These are phyloP conservation scores for Pangasius larnaudii DNA, from an alignment of 2,797 vertebrate genomes.

Conservation along the genomic window DNA sequence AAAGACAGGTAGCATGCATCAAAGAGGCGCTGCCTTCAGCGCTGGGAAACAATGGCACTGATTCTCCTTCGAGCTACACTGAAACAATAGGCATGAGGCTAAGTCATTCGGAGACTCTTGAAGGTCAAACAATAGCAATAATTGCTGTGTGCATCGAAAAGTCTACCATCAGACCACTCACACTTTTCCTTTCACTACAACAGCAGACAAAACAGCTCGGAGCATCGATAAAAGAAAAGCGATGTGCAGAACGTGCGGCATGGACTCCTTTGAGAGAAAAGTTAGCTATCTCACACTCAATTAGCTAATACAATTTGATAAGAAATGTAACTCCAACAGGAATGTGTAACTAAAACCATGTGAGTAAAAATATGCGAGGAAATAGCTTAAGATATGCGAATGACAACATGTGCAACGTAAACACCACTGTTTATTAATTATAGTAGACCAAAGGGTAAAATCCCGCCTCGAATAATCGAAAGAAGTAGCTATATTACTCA, in stretches of 20 bases:
- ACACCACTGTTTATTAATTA: constrained; percentile 22
- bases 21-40: constrained; percentile 61
- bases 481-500: background rate
- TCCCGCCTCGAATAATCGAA: background rate
- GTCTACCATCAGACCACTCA: background rate
- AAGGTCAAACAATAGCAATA: constrained; percentile 76
- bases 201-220: constrained; percentile 41
- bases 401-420: constrained; percentile 7
- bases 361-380: constrained; percentile 26
- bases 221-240: constrained; percentile 39
- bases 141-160: constrained; percentile 44
- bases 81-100: constrained; percentile 72
- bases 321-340: constrained; percentile 29
- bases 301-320: constrained; percentile 44
- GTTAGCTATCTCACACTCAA: constrained; percentile 44
- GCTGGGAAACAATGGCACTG: constrained; percentile 68
- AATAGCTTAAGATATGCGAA: constrained; percentile 17
- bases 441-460: background rate
- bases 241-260: background rate
- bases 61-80: constrained; percentile 57
- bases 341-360: constrained; percentile 32
- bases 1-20: constrained; percentile 57
- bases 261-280: constrained; percentile 15
- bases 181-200: constrained; percentile 30
- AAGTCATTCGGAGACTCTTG: constrained; percentile 60